Evolutionary conservation across 2,113 vertebrate genomes (phyloP).

Genomic region (Urocitellus parryii): DNA sequence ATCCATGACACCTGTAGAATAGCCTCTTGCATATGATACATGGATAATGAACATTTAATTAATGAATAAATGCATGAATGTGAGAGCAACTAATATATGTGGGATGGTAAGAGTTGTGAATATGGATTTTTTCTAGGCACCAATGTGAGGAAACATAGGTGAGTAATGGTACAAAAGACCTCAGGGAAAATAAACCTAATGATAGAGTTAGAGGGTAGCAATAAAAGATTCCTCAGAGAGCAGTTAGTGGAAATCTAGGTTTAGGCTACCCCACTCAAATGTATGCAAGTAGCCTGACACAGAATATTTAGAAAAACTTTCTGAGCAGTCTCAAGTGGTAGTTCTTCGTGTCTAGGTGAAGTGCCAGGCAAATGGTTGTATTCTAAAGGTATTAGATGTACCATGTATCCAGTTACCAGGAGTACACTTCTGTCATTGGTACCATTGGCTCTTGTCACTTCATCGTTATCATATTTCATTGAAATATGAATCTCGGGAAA

Average conservation of each 20-base stretch:
- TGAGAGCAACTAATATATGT: not conserved
- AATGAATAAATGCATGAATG: not conserved
- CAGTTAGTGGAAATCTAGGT: not conserved
- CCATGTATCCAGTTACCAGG: not conserved
- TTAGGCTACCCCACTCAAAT: not conserved
- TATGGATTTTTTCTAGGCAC: not conserved
- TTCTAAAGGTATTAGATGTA: not conserved
- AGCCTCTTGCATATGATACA: not conserved
- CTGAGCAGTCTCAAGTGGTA: not conserved
- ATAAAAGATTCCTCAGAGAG: not conserved
- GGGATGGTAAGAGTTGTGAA: not conserved
- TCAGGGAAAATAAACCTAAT: not conserved
- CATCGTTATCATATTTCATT: not conserved
- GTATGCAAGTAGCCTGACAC: not conserved
- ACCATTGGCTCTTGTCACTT: not conserved
- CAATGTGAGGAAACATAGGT: not conserved
- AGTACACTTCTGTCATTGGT: not conserved
- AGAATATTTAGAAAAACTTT: not conserved
- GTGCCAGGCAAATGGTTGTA: not conserved
- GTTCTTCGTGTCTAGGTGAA: not conserved
- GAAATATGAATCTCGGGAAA: not conserved
- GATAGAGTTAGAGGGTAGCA: not conserved
- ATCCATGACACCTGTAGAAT: not conserved
- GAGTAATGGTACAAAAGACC: not conserved
- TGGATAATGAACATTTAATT: not conserved